phyloP scores from a whole-genome alignment of 2,888 invertebrate genomes.

The Pristionchus exspectatus region DNA sequence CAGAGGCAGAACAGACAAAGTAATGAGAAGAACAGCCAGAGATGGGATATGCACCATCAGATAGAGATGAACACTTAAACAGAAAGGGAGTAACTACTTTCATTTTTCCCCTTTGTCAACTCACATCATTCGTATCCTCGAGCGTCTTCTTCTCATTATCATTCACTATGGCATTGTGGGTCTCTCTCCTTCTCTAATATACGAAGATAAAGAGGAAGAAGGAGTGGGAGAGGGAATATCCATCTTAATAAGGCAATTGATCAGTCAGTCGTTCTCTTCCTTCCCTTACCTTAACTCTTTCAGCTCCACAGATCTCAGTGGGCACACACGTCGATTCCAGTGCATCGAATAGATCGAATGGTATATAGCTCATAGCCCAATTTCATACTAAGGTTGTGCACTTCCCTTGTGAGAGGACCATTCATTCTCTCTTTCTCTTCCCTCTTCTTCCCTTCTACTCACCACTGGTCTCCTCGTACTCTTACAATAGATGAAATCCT shows the following conservation, averaged over 20 bases:
- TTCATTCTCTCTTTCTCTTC: no score
- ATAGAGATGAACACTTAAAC: not conserved
- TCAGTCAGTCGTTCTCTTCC: not conserved
- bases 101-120: not conserved
- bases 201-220: not conserved
- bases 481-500: no score
- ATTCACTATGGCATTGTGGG: not conserved
- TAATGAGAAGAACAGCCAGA: not conserved
- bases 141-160: not conserved
- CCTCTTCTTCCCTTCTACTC: no score
- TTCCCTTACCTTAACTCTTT: not conserved
- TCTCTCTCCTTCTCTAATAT: not conserved
- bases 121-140: not conserved
- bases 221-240: not conserved
- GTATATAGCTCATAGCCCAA: no score
- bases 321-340: conserved; percentile 26
- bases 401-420: no score
- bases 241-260: not conserved
- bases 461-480: no score
- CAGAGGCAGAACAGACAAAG: conserved; percentile 18
- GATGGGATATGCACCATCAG: conserved; percentile 27
- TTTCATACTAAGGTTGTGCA: no score
- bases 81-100: not conserved
- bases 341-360: conserved; percentile 53
- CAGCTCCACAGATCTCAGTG: conserved; percentile 48